phyloP scores from a whole-genome alignment of 2,888 invertebrate genomes.

The Fragum whitleyi region DNA sequence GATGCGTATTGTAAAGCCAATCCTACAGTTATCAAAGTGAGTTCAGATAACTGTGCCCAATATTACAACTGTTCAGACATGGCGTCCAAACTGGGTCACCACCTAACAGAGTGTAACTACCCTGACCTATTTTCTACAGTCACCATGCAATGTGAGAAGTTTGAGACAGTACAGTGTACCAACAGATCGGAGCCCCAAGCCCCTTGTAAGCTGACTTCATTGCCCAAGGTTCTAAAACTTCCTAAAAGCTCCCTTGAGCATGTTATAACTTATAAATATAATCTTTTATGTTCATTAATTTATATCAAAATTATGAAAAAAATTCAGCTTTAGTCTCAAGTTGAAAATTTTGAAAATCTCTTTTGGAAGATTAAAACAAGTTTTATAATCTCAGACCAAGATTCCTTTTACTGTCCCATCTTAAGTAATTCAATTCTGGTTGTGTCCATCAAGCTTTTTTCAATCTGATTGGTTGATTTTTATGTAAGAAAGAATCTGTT shows the following conservation, averaged over 20 bases:
- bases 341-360: not conserved
- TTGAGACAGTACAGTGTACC: conserved; percentile 43
- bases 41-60: conserved; percentile 65
- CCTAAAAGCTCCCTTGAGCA: not conserved
- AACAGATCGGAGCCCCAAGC: conserved; percentile 40
- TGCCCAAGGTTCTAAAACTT: not conserved
- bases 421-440: too few relatives aligned
- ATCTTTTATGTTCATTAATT: not conserved
- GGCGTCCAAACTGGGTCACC: conserved; percentile 52
- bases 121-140: conserved; percentile 61
- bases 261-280: not conserved
- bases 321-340: too few relatives aligned
- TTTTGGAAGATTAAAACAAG: too few relatives aligned
- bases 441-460: too few relatives aligned
- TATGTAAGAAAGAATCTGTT: too few relatives aligned
- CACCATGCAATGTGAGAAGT: conserved; percentile 31
- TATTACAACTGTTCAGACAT: conserved; percentile 65
- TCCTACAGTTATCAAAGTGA: conserved; percentile 35
- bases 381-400: too few relatives aligned
- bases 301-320: not conserved
- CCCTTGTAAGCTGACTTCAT: conserved; percentile 47
- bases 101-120: conserved; percentile 65
- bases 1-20: conserved; percentile 59
- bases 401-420: too few relatives aligned
- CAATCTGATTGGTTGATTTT: too few relatives aligned